Conservation (phyloP, 2,888 invertebrate species). For the Congeria kusceri region DNA sequence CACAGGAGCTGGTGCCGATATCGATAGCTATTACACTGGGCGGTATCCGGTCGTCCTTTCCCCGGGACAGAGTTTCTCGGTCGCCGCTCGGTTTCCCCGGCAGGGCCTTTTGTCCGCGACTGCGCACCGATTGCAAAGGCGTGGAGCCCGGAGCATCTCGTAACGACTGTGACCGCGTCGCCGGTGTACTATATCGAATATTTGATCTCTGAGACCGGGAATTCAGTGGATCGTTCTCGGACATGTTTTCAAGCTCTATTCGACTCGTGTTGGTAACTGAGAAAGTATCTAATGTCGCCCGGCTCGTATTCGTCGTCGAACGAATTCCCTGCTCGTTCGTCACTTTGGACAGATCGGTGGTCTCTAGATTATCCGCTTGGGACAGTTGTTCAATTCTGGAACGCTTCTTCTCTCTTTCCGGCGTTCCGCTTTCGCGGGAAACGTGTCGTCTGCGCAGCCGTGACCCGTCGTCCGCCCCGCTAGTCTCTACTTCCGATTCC, state of each 20-base stretch:
- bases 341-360: no score
- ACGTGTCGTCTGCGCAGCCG: no score
- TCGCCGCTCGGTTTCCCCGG: not conserved
- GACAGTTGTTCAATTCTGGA: no score
- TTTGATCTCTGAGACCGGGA: no score
- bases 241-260: not conserved
- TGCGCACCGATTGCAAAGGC: not conserved
- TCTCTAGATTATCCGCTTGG: no score
- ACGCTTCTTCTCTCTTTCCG: no score
- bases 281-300: not conserved
- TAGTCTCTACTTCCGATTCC: no score
- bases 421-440: no score
- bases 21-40: slow-evolving; percentile 1
- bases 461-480: no score
- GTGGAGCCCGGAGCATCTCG: not conserved
- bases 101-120: not conserved
- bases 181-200: not conserved
- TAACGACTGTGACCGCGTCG: not conserved
- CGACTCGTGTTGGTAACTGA: slow-evolving; percentile 1
- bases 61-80: not conserved
- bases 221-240: not conserved
- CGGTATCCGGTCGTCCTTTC: not conserved
- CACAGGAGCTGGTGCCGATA: not conserved
- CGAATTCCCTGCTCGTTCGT: not conserved
- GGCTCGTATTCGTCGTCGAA: slow-evolving; percentile 1